Percentiles rank a stretch among this genome's conserved stretches.
Conservation (phyloP, 2,113 vertebrate genomes). For the Laterallus jamaicensis region DNA sequence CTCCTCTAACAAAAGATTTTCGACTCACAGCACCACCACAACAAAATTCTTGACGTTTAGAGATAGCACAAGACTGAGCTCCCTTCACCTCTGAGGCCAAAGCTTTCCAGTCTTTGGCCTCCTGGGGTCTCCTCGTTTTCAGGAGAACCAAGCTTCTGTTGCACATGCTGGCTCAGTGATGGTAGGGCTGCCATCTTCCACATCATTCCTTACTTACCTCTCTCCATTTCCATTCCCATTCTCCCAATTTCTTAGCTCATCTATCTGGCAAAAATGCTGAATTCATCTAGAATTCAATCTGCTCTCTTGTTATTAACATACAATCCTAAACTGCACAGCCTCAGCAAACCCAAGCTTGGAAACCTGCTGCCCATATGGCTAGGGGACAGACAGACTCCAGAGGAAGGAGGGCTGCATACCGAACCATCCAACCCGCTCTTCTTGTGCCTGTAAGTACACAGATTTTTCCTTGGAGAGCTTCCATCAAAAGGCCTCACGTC, state of each 20-base stretch:
- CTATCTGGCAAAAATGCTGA: not conserved
- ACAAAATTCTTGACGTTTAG: not conserved
- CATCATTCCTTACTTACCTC: not conserved
- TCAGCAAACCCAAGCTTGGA: not conserved
- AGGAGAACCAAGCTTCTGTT: not conserved
- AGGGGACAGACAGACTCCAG: not conserved
- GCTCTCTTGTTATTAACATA: not conserved
- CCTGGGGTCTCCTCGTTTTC: not conserved
- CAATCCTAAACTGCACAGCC: not conserved
- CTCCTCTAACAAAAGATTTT: not conserved
- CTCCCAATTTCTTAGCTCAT: not conserved
- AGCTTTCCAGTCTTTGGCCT: not conserved
- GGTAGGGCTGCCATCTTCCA: not conserved
- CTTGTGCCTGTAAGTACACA: not conserved
- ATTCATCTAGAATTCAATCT: not conserved
- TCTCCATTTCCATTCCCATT: not conserved
- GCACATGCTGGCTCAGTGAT: rapidly evolving
- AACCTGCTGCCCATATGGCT: not conserved
- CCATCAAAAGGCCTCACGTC: not conserved
- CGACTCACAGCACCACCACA: not conserved
- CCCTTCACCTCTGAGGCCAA: not conserved
- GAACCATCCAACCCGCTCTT: not conserved
- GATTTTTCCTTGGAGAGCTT: not conserved
- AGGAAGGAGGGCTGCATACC: not conserved
- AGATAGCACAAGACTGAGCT: not conserved